Evolutionary conservation across 1,140 invertebrate species (phyloP).

Genomic region (Neelides sp.): DNA sequence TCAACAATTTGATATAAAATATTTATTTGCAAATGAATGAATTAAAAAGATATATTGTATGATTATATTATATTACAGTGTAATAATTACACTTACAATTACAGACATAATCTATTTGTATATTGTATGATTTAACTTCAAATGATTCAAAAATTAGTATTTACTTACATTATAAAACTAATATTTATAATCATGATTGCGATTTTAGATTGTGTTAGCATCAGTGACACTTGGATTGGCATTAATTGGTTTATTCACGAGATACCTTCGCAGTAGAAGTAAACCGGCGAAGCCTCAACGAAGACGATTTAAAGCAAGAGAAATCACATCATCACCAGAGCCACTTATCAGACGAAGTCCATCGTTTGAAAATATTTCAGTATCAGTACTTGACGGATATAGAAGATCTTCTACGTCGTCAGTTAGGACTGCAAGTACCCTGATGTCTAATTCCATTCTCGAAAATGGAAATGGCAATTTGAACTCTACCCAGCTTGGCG

Average conservation of each 20-base stretch:
- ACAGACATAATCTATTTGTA: no score
- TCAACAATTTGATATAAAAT: no score
- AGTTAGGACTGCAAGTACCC: conserved; percentile 14
- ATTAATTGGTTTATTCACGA: conserved; percentile 18
- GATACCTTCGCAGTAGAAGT: conserved; percentile 16
- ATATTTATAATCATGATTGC: no score
- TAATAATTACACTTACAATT: no score
- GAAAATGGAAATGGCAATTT: conserved; percentile 7
- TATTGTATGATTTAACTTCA: no score
- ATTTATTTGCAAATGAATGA: no score
- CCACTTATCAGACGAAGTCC: neutral
- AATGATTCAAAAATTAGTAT: no score
- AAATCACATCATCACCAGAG: neutral
- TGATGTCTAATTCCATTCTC: conserved; percentile 20
- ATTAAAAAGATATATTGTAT: no score
- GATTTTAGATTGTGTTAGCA: conserved; percentile 21
- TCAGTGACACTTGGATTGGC: conserved; percentile 21
- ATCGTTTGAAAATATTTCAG: neutral
- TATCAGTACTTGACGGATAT: neutral
- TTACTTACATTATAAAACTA: no score
- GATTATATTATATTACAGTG: no score
- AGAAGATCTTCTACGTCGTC: conserved; percentile 11
- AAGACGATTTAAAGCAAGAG: neutral
- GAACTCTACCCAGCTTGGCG: conserved; percentile 19
- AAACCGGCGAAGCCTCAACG: neutral